Conservation (phyloP, 2,888 invertebrate species). For the Incurvaria masculella region DNA sequence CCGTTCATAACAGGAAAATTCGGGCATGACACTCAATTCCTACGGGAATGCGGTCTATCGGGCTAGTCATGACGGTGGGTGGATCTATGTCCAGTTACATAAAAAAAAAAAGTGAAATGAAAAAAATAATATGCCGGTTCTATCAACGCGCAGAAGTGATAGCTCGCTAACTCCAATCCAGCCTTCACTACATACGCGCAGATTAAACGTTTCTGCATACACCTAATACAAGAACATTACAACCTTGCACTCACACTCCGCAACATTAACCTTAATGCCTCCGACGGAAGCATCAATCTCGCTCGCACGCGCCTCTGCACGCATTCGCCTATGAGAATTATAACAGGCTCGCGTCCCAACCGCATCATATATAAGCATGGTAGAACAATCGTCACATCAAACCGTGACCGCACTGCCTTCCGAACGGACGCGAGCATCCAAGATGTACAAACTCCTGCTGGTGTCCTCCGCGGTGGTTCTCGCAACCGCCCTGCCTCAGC, state of each 20-base stretch:
- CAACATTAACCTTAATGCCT: not conserved
- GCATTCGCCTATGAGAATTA: conserved; percentile 54
- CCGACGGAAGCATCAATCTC: not conserved
- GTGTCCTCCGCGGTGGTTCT: conserved; percentile 20
- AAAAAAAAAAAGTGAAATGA: no score
- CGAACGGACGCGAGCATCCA: conserved; percentile 30
- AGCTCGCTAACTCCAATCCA: not conserved
- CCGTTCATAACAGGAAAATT: no score
- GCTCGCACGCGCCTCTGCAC: conserved; percentile 20
- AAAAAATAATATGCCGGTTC: no score
- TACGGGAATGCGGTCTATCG: no score
- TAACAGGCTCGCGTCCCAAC: conserved; percentile 33
- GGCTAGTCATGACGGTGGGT: no score
- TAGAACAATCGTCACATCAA: conserved; percentile 42
- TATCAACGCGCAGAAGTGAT: no score
- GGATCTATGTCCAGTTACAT: no score
- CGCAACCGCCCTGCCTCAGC: conserved; percentile 33
- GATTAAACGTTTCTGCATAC: not conserved
- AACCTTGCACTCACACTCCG: not conserved
- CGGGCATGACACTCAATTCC: no score
- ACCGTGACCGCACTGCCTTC: conserved; percentile 31
- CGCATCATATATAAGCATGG: conserved; percentile 49
- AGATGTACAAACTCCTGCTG: conserved; percentile 27
- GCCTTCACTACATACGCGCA: not conserved
- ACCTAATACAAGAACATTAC: not conserved